Conservation (phyloP, 37 sponge, comb jelly and placozoan genomes). For the Spongilla lacustris region DNA sequence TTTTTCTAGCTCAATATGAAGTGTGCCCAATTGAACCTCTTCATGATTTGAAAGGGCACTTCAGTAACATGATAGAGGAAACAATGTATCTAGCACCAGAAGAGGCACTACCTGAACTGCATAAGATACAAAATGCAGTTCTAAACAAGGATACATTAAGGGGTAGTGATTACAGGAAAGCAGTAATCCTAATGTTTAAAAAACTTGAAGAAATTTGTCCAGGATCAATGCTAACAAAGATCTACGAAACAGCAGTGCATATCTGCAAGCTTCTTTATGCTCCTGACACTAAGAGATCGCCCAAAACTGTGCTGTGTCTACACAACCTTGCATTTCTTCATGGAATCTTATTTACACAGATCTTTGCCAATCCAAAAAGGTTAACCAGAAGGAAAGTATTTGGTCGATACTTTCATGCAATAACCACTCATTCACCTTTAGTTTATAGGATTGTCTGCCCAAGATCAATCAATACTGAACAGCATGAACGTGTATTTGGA, state of each 20-base stretch:
- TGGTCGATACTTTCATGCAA: constrained; percentile 31
- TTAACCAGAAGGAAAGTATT: constrained; percentile 2
- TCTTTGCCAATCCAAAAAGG: constrained; percentile 3
- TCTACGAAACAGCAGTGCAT: constrained; percentile 25
- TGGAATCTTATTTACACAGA: neutral
- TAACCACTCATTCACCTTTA: constrained; percentile 26
- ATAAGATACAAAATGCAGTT: neutral
- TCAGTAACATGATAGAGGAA: constrained; percentile 24
- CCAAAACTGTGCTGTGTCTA: constrained; percentile 5
- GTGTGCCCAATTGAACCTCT: constrained; percentile 18
- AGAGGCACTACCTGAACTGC: neutral
- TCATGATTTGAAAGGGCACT: constrained; percentile 28
- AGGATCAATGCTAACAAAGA: neutral
- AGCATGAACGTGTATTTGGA: constrained; percentile 27
- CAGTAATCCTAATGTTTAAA: constrained; percentile 15
- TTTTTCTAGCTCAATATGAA: constrained; percentile 2
- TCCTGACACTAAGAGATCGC: constrained; percentile 3
- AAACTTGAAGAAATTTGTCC: neutral
- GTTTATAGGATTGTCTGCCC: neutral
- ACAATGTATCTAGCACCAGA: neutral
- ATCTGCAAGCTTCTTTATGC: constrained; percentile 14
- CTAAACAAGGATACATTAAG: constrained; percentile 11
- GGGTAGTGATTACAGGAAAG: constrained; percentile 7
- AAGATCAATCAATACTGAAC: constrained; percentile 27
- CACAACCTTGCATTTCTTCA: constrained; percentile 28